These are phyloP conservation scores for Sarcophaga subvicina DNA, from an alignment of 2,888 invertebrate species.

Conservation along the genomic window DNA sequence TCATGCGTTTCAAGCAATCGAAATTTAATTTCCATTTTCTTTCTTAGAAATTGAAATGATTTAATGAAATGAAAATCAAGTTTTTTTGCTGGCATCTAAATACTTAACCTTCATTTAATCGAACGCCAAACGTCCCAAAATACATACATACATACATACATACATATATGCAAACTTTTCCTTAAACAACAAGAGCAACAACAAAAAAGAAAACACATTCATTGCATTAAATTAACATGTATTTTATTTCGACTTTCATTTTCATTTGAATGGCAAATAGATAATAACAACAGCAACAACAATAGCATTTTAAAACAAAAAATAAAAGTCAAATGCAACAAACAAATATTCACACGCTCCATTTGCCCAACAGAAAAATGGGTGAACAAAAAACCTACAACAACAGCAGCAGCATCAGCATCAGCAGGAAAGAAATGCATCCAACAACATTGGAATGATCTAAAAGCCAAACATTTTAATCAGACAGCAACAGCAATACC, in stretches of 20 bases:
- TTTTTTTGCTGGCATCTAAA: too few relatives aligned
- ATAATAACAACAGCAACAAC: background rate
- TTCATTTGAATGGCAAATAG: background rate
- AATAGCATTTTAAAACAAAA: background rate
- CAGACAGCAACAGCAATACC: background rate
- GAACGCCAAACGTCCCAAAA: too few relatives aligned
- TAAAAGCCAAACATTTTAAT: constrained; percentile 47
- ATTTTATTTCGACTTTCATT: background rate
- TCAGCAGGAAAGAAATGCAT: background rate
- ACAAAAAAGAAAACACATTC: background rate
- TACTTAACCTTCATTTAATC: too few relatives aligned
- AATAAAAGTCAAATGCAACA: background rate
- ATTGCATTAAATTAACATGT: background rate
- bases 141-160: too few relatives aligned
- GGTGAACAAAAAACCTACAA: constrained; percentile 1
- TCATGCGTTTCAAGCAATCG: too few relatives aligned
- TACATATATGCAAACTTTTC: background rate
- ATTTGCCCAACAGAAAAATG: constrained; percentile 49
- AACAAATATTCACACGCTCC: constrained; percentile 58
- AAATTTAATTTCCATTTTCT: too few relatives aligned
- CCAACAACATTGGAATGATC: constrained; percentile 42
- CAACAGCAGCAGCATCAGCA: background rate
- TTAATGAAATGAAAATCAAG: too few relatives aligned
- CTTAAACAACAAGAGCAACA: background rate
- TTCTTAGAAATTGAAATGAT: too few relatives aligned